A percentile compares a stretch with the other conserved stretches of the same genome.
phyloP scores from a whole-genome alignment of 1,140 invertebrate genomes.

The Parasteatoda tepidariorum region DNA sequence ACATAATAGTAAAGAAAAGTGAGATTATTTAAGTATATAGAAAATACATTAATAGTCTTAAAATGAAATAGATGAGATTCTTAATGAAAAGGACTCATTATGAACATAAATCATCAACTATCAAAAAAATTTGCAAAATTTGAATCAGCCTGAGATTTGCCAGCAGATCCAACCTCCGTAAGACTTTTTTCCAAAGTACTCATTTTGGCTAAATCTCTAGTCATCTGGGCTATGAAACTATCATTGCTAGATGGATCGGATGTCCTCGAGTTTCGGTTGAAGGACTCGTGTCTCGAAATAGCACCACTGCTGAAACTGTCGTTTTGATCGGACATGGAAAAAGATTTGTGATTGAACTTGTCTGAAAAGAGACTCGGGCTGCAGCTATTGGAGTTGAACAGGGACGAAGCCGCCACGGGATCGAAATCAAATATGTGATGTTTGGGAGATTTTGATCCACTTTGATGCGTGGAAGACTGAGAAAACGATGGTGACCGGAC shows the following conservation, averaged over 20 bases:
- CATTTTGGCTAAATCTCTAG: constrained; percentile 53
- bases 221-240: constrained; percentile 52
- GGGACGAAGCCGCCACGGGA: not conserved
- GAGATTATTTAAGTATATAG: too few relatives aligned
- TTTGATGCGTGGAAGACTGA: constrained; percentile 8
- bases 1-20: too few relatives aligned
- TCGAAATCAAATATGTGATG: constrained; percentile 13
- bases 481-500: constrained; percentile 28
- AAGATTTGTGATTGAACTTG: not conserved
- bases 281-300: not conserved
- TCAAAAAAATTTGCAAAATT: constrained; percentile 19
- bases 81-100: too few relatives aligned
- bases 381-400: constrained; percentile 1
- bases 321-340: not conserved
- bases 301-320: constrained; percentile 12
- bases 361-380: not conserved
- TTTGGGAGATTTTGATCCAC: not conserved
- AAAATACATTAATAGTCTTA: too few relatives aligned
- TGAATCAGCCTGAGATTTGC: constrained; percentile 10
- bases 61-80: too few relatives aligned
- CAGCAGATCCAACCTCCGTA: not conserved
- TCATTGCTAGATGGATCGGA: not conserved
- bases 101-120: not conserved
- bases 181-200: not conserved
- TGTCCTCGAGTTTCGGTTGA: not conserved